phyloP scores from a whole-genome alignment of 2,113 vertebrate genomes.

The Collichthys lucidus region DNA sequence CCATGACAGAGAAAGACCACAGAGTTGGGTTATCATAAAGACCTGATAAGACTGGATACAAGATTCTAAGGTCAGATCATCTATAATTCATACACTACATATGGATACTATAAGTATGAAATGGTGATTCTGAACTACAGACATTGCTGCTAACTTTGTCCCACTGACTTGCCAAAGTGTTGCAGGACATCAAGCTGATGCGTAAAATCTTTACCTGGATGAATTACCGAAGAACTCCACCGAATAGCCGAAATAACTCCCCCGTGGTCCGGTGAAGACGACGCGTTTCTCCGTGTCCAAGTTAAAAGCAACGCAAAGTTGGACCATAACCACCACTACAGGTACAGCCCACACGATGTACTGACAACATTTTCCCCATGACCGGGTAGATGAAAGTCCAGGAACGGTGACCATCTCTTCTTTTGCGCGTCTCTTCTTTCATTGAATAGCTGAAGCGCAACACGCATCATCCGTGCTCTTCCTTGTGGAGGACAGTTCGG shows the following conservation, averaged over 20 bases:
- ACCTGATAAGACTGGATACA: not conserved
- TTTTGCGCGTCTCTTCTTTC: slow-evolving; percentile 64
- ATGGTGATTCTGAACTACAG: not conserved
- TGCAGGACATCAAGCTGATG: not conserved
- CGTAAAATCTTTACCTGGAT: slow-evolving; percentile 63
- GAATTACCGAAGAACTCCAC: slow-evolving; percentile 75
- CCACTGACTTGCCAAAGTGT: not conserved
- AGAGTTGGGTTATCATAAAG: not conserved
- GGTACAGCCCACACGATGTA: slow-evolving; percentile 23
- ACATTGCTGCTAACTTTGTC: not conserved
- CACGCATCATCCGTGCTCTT: slow-evolving; percentile 73
- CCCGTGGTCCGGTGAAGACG: slow-evolving; percentile 68
- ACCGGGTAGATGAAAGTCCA: slow-evolving; percentile 48
- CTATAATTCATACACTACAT: not conserved
- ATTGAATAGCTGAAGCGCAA: slow-evolving; percentile 60
- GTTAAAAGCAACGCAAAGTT: slow-evolving; percentile 74
- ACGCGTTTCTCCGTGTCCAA: slow-evolving; percentile 70
- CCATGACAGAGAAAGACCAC: not conserved
- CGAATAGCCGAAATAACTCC: slow-evolving; percentile 79
- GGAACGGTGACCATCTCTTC: slow-evolving; percentile 71
- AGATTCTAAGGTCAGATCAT: not conserved
- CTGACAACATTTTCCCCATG: slow-evolving; percentile 1
- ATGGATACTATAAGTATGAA: not conserved
- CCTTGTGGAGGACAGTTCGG: not conserved
- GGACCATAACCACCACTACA: slow-evolving; percentile 36